These are phyloP conservation scores for Hippocampus zosterae DNA, from an alignment of 2,113 vertebrate species.

Conservation along the genomic window DNA sequence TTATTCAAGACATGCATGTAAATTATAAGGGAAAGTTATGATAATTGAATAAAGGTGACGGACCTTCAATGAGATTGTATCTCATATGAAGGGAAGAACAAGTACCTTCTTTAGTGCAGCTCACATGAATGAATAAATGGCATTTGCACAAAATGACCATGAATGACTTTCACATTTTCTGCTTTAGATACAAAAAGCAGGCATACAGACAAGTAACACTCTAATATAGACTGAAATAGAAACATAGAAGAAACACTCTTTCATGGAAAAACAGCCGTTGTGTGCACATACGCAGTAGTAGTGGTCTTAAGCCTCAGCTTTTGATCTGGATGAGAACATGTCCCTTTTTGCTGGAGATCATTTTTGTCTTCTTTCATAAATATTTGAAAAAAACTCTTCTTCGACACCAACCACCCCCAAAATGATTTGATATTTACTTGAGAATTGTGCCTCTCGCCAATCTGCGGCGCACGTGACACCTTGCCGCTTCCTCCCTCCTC, in stretches of 20 bases:
- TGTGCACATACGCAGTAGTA: background rate
- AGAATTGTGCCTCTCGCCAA: background rate
- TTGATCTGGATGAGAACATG: background rate
- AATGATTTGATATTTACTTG: background rate
- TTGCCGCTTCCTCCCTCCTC: background rate
- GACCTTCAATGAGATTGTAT: conserved; percentile 51
- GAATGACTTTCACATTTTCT: conserved; percentile 33
- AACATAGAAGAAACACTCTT: background rate
- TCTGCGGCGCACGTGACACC: background rate
- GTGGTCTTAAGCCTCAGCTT: background rate
- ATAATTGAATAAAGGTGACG: conserved; percentile 61
- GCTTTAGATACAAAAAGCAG: conserved; percentile 1
- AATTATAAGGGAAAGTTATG: conserved; percentile 50
- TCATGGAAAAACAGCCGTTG: background rate
- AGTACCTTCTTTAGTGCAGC: conserved; percentile 36
- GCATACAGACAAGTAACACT: background rate
- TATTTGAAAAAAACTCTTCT: background rate
- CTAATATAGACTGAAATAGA: background rate
- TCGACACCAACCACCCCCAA: background rate
- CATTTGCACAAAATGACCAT: conserved; percentile 29
- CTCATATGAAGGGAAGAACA: conserved; percentile 51
- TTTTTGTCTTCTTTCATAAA: background rate
- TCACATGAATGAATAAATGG: conserved; percentile 22
- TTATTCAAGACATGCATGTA: conserved; percentile 63
- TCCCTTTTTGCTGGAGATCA: background rate